These are phyloP conservation scores for Archips xylosteana DNA, from an alignment of 2,888 invertebrate species.

Conservation along the genomic window DNA sequence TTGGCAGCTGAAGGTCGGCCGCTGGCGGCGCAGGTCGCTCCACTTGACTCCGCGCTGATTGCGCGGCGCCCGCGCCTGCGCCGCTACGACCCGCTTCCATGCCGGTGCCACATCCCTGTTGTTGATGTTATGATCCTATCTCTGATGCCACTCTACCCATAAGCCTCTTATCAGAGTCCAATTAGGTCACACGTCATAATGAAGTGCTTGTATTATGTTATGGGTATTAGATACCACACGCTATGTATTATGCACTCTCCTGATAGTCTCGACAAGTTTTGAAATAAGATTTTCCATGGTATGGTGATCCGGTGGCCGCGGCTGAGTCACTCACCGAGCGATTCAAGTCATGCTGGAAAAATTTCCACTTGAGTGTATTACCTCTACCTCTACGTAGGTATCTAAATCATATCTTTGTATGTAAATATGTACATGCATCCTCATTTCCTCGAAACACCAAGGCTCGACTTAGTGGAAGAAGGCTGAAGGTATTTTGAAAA, in stretches of 20 bases:
- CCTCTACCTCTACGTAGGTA: too few relatives aligned
- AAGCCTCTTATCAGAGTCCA: slow-evolving; percentile 1
- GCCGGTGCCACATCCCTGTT: neutral
- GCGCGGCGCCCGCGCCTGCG: neutral
- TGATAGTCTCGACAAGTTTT: slow-evolving; percentile 13
- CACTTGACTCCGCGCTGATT: slow-evolving; percentile 56
- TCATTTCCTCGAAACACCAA: too few relatives aligned
- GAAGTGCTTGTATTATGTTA: neutral
- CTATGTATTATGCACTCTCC: neutral
- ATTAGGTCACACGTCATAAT: neutral
- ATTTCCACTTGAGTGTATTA: neutral
- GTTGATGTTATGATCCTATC: neutral
- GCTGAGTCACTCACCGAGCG: slow-evolving; percentile 13
- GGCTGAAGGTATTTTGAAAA: too few relatives aligned
- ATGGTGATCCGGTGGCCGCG: neutral
- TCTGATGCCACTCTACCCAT: neutral
- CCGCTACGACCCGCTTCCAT: neutral
- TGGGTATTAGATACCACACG: neutral
- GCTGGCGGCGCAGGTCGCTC: slow-evolving; percentile 54
- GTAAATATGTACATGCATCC: too few relatives aligned
- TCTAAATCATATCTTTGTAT: too few relatives aligned
- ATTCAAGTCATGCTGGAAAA: neutral
- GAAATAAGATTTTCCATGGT: slow-evolving; percentile 11
- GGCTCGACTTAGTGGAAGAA: too few relatives aligned
- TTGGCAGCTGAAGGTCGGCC: slow-evolving; percentile 27